These are phyloP conservation scores for Amblyornis subalaris DNA, from an alignment of 2,113 vertebrate genomes.

Conservation along the genomic window DNA sequence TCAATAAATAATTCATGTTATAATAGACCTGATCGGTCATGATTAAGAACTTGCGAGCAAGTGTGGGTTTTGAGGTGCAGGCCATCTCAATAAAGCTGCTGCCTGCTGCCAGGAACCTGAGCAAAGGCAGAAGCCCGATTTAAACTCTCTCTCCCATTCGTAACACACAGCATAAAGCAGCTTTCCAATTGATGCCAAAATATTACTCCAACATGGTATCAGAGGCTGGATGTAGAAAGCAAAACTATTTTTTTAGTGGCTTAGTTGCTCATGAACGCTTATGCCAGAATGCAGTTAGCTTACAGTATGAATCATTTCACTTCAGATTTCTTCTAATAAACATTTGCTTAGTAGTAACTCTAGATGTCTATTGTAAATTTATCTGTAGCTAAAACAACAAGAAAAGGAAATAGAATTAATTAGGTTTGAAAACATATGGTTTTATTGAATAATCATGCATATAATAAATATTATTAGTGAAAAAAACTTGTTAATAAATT, in stretches of 20 bases:
- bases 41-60: no score
- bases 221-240: background rate
- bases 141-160: no score
- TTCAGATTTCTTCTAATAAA: background rate
- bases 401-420: background rate
- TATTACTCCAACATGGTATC: background rate
- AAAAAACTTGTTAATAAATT: background rate
- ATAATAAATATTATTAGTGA: background rate
- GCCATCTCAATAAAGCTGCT: no score
- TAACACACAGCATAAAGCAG: background rate
- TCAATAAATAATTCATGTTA: no score
- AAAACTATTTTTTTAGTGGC: background rate
- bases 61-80: no score
- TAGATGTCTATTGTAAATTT: background rate
- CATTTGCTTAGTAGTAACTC: background rate
- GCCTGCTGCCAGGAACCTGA: no score
- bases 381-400: background rate
- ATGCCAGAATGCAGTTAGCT: background rate
- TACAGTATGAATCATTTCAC: background rate
- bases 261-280: background rate
- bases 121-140: no score
- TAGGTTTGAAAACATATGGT: background rate
- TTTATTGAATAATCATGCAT: background rate
- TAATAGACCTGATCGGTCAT: no score
- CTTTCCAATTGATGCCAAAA: background rate